Base-by-base conservation (phyloP, 2,113 vertebrate species). In the Proterorhinus semilunaris region DNA sequence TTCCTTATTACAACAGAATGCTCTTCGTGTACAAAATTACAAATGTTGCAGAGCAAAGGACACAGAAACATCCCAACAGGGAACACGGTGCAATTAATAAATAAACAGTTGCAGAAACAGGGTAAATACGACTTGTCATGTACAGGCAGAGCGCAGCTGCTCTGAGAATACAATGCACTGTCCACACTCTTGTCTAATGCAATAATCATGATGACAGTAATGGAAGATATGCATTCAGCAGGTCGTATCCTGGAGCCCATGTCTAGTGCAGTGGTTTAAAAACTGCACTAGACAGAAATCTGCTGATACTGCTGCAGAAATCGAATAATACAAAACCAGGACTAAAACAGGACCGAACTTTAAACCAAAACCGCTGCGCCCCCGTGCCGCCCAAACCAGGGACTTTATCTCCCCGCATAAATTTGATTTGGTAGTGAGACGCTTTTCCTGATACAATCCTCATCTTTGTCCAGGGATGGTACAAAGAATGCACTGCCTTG, bases 261-360 rank as follows among this genome's bases (percentile, higher is more conserved):
- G 58, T 61, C 7, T 61, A 9, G 42, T 44, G 57, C 36, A 57
- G 10, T 6, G 17, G 5, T 57, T 36, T 76, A 53, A 13, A 68
- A 68, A 21, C n/a, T 62, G 58, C 46, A 70, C n/a, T n/a, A n/a
- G n/a, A n/a, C n/a, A n/a, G n/a, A n/a, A n/a, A n/a, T n/a, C n/a
- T n/a, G n/a, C n/a, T n/a, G n/a, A n/a, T n/a, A n/a, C 81, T 86
- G 79, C 76, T 71, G 86, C 71, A 75, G 65, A 71, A 62, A 75
- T 16, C 53, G 17, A 63, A 58, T 73, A 49, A 67, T 17, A 16
- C 12, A 15, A 13, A 50, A 50, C 27, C 27, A 36, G 27, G 27
- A 36, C 27, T 4, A 50, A 50, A 11, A 13, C 49, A 50, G 15
- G 49, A 6, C 48, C 13, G 13, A 49, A 49, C 10, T 5, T 49